A percentile compares a stretch with the other conserved stretches of the same genome.
phyloP scores from a whole-genome alignment of 2,113 vertebrate genomes.

The Genyomyrus donnyi region DNA sequence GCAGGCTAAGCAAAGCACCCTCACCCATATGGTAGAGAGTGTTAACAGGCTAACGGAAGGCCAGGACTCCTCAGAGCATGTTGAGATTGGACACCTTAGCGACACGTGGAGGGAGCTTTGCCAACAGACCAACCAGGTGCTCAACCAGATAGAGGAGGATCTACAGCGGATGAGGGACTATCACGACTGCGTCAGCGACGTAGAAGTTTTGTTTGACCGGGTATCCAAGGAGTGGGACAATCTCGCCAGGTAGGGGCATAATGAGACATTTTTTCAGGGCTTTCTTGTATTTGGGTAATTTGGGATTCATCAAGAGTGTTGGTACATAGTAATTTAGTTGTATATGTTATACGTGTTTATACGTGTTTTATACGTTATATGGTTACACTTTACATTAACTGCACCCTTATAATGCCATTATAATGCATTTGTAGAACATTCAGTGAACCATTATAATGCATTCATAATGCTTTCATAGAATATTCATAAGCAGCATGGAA shows the following conservation, averaged over 20 bases:
- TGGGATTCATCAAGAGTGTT: neutral
- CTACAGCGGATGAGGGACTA: constrained; percentile 81
- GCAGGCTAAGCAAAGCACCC: constrained; percentile 68
- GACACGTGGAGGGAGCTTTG: constrained; percentile 79
- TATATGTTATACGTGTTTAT: too few relatives aligned
- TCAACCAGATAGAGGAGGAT: constrained; percentile 78
- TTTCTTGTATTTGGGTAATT: neutral
- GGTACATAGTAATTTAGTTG: neutral
- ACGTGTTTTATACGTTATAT: neutral
- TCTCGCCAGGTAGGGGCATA: constrained; percentile 77
- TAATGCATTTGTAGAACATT: too few relatives aligned
- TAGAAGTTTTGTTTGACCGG: constrained; percentile 84
- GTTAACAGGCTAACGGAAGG: constrained; percentile 71
- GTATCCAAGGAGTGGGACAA: constrained; percentile 93
- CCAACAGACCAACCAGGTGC: constrained; percentile 70
- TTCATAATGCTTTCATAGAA: too few relatives aligned
- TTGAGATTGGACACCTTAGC: constrained; percentile 59
- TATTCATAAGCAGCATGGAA: too few relatives aligned
- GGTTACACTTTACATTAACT: too few relatives aligned
- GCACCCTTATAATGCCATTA: too few relatives aligned
- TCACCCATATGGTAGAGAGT: constrained; percentile 74
- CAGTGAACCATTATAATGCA: too few relatives aligned
- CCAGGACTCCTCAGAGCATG: constrained; percentile 79
- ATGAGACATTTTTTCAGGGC: neutral
- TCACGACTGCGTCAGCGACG: constrained; percentile 69